A percentile compares a stretch with the other conserved stretches of the same genome.
Evolutionary conservation across 2,888 invertebrate genomes (phyloP).

Genomic region (Ypsolopha sequella): DNA sequence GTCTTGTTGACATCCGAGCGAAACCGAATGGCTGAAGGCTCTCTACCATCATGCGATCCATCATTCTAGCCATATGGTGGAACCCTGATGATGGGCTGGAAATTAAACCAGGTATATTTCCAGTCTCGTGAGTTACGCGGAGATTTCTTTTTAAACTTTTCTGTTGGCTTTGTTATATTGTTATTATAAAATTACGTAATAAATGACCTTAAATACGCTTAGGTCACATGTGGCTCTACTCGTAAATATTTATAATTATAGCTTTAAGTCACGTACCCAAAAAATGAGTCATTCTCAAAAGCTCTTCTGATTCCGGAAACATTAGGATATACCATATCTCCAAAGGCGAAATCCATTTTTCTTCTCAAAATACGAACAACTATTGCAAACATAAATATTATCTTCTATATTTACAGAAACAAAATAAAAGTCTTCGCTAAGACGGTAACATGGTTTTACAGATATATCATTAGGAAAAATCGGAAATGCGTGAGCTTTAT

Average conservation of each 20-base stretch:
- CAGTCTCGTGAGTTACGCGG: neutral
- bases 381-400: too few species aligned
- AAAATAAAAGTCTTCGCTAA: conserved; percentile 6
- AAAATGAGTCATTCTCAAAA: conserved; percentile 43
- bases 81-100: conserved; percentile 70
- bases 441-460: neutral
- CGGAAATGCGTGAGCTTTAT: neutral
- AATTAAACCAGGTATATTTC: neutral
- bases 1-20: conserved; percentile 72
- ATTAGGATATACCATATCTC: conserved; percentile 52
- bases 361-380: conserved; percentile 15
- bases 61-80: conserved; percentile 80
- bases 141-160: neutral
- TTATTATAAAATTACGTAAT: neutral
- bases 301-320: conserved; percentile 41
- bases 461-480: conserved; percentile 17
- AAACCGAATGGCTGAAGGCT: conserved; percentile 76
- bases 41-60: conserved; percentile 79
- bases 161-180: neutral
- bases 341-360: conserved; percentile 58
- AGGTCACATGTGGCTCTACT: neutral
- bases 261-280: conserved; percentile 33
- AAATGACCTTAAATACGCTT: neutral
- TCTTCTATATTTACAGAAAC: too few species aligned
- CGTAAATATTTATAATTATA: neutral